These are phyloP conservation scores for Cnemophilus loriae DNA, from an alignment of 2,113 vertebrate species.

Conservation along the genomic window DNA sequence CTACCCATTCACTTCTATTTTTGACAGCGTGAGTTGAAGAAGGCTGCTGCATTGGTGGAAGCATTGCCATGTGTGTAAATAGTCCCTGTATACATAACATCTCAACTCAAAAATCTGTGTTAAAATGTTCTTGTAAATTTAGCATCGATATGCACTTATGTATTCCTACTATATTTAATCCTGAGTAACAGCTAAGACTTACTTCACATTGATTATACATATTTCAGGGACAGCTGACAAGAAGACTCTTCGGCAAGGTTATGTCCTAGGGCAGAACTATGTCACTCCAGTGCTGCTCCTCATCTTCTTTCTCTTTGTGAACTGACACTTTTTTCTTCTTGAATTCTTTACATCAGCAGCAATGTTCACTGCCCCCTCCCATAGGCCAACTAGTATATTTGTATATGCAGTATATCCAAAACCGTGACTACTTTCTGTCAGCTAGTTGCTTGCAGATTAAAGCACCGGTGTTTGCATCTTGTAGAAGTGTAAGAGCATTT, in stretches of 20 bases:
- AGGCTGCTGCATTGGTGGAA: background rate
- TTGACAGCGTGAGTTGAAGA: background rate
- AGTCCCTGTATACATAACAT: background rate
- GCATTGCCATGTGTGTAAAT: background rate
- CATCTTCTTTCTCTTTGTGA: background rate
- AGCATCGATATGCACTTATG: background rate
- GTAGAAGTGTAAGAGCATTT: background rate
- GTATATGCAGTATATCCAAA: background rate
- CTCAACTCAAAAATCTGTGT: background rate
- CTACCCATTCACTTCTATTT: background rate
- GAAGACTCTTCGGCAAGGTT: background rate
- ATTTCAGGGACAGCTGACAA: background rate
- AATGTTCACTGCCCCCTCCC: background rate
- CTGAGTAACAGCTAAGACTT: background rate
- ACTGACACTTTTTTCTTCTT: conserved; percentile 12
- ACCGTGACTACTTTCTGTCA: background rate
- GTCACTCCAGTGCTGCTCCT: conserved; percentile 3
- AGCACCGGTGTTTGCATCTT: background rate
- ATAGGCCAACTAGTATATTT: background rate
- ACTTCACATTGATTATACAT: background rate
- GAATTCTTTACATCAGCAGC: conserved; percentile 13
- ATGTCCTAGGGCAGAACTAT: conserved; percentile 1
- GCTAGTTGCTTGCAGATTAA: background rate
- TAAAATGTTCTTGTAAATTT: background rate
- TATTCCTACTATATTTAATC: background rate